Percentiles rank a stretch among this genome's conserved stretches.
Conservation (phyloP, 2,888 invertebrate species). For the Synergus umbraculus region DNA sequence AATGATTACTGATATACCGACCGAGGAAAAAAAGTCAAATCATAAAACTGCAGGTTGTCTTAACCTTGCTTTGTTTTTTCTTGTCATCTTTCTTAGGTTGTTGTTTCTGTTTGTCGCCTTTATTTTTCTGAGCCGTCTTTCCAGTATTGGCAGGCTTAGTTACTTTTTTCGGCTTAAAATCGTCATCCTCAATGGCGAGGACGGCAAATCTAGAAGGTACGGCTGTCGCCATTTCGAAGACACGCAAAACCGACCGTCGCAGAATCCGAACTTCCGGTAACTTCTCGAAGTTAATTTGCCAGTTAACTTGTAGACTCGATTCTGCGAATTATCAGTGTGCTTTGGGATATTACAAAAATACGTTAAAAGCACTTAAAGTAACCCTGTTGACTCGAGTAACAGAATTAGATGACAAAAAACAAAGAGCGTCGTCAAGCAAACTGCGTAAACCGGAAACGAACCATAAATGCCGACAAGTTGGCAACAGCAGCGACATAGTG, state of each 20-base stretch:
- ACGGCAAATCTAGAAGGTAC: conserved; percentile 87
- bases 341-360: background rate
- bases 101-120: conserved; percentile 67
- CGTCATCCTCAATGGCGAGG: conserved; percentile 86
- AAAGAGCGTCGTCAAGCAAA: conserved; percentile 58
- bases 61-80: conserved; percentile 71
- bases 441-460: conserved; percentile 62
- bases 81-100: conserved; percentile 69
- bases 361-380: background rate
- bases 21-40: background rate
- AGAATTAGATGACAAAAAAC: conserved; percentile 49
- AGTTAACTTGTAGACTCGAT: background rate
- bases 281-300: background rate
- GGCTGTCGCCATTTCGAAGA: conserved; percentile 80
- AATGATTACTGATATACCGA: conserved; percentile 34
- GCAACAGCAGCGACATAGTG: conserved; percentile 53
- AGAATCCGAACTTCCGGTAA: conserved; percentile 16
- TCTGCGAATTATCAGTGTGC: background rate
- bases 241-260: background rate
- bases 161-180: conserved; percentile 78
- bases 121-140: conserved; percentile 69
- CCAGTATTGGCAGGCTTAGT: conserved; percentile 70
- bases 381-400: background rate
- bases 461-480: conserved; percentile 46
- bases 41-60: conserved; percentile 36